A percentile compares a stretch with the other conserved stretches of the same genome.
Evolutionary conservation across 2,113 vertebrate species (phyloP).

Genomic region (Sialia sialis): DNA sequence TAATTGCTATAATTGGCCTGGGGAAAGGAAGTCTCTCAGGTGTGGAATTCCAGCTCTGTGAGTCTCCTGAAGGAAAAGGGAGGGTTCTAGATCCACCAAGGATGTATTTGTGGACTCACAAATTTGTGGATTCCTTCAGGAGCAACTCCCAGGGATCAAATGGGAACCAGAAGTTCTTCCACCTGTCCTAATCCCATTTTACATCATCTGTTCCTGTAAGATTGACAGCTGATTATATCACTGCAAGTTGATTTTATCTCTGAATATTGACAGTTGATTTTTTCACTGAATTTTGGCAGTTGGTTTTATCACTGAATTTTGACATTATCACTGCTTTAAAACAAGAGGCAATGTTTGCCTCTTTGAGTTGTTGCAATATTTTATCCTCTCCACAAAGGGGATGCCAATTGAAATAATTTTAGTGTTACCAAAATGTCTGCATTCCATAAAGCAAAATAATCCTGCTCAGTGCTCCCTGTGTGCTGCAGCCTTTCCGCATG

Average conservation of each 20-base stretch:
- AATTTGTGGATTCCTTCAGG: neutral
- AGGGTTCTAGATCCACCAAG: rapidly evolving
- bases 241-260: neutral
- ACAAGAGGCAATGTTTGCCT: rapidly evolving
- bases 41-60: neutral
- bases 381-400: neutral
- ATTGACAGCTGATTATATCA: neutral
- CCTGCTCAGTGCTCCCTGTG: neutral
- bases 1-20: neutral
- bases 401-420: rapidly evolving
- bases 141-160: neutral
- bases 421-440: neutral
- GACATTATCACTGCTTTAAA: neutral
- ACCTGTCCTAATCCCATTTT: neutral
- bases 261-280: neutral
- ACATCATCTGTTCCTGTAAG: neutral
- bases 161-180: neutral
- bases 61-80: neutral
- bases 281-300: neutral
- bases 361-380: neutral
- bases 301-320: neutral
- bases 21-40: neutral
- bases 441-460: neutral
- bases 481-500: neutral
- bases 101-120: neutral